These are phyloP conservation scores for Ceryle rudis DNA, from an alignment of 2,797 vertebrate species.

Conservation along the genomic window DNA sequence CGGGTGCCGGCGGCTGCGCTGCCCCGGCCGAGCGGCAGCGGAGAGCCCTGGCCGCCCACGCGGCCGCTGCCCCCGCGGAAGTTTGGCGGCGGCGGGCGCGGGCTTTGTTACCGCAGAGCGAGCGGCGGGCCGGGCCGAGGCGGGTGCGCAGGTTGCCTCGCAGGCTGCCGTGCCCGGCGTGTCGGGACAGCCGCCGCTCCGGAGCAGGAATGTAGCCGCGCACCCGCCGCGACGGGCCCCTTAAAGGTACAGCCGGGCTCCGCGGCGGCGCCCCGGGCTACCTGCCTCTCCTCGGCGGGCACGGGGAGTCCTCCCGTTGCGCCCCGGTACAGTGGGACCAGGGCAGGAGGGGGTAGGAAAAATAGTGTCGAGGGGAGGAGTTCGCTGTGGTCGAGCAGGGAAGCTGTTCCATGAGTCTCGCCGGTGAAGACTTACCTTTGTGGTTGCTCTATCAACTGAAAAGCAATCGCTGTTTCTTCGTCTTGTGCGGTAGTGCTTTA, in stretches of 20 bases:
- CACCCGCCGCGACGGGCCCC: slow-evolving; percentile 79
- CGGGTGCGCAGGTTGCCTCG: slow-evolving; percentile 61
- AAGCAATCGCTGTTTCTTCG: not conserved
- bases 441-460: not conserved
- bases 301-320: slow-evolving; percentile 2
- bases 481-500: not conserved
- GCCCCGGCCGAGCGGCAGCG: not conserved
- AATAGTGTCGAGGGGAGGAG: not conserved
- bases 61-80: slow-evolving; percentile 25
- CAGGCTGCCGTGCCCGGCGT: slow-evolving; percentile 82
- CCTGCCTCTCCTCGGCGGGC: not conserved
- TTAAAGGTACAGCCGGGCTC: slow-evolving; percentile 80
- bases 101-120: slow-evolving; percentile 52
- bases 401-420: not conserved
- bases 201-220: slow-evolving; percentile 89
- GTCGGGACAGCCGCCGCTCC: slow-evolving; percentile 89
- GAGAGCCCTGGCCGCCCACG: not conserved
- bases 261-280: slow-evolving; percentile 29
- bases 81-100: slow-evolving; percentile 18
- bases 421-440: not conserved
- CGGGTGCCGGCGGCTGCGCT: not conserved
- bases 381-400: not conserved
- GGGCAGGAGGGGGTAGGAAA: not conserved
- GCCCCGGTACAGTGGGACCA: slow-evolving; percentile 22
- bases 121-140: slow-evolving; percentile 24